Evolutionary conservation across 2,797 vertebrate species (phyloP), one percentile per base, ranked within the genome.

Genomic region (Morus bassanus): DNA sequence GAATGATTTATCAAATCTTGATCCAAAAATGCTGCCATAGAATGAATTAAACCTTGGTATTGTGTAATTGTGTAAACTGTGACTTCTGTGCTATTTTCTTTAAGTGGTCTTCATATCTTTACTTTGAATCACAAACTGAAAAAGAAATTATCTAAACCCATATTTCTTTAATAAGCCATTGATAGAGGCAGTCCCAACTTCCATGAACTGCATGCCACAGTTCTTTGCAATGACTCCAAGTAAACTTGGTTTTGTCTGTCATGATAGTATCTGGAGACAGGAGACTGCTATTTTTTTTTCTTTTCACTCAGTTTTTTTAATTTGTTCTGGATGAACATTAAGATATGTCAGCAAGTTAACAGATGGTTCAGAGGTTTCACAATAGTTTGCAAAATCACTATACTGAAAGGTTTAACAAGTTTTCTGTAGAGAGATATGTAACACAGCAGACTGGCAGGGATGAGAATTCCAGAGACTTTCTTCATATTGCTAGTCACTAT

Each of bases 321-420:
- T 89, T 92, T 90, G 54, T 83, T 64, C 46, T 67, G 60, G 77
- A 73, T 77, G 39, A 91, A 76, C 0, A 4, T 37, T 46, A 50
- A 81, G 31, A 48, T 46, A 85, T 46, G 41, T 56, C 89, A 95
- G 30, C 79, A 93, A 94, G 53, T 65, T 75, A 88, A 63, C 69
- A 89, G 60, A 93, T 67, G 54, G 70, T 93, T 95, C 67, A 76
- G n/a, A 76, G 7, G 4, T 96, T 97, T 85, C 95, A 74, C 74
- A 95, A 81, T 23, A 85, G 54, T 81, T 45, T 89, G 61, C 61
- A 95, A 91, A 84, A 94, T 84, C 53, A 37, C 87, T 65, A 5
- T 13, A 96, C 6, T 61, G 87, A 95, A 89, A 95, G 37, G 35
- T 86, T 84, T 90, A 89, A 82, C 28, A 82, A 53, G 60, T 80